These are phyloP conservation scores for Syrista parreyssii DNA, from an alignment of 2,888 invertebrate genomes.

Conservation along the genomic window DNA sequence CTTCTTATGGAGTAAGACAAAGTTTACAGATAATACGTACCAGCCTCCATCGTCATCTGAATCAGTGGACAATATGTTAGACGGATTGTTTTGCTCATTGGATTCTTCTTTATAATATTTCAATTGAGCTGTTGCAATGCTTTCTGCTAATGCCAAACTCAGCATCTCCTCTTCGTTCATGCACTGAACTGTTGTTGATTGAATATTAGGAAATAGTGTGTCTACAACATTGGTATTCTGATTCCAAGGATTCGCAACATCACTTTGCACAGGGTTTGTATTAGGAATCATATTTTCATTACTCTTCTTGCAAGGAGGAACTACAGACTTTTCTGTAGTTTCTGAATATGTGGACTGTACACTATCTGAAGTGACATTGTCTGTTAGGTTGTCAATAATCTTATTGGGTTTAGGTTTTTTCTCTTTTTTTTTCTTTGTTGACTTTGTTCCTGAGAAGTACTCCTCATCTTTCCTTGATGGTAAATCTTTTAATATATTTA, in stretches of 20 bases:
- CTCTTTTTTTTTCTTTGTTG: slow-evolving; percentile 10
- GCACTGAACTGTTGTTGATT: slow-evolving; percentile 18
- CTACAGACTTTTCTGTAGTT: not conserved
- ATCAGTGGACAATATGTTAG: not conserved
- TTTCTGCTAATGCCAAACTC: slow-evolving; percentile 27
- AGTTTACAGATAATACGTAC: slow-evolving; percentile 2
- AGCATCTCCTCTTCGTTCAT: slow-evolving; percentile 30
- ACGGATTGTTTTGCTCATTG: not conserved
- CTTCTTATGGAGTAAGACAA: not conserved
- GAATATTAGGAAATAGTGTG: slow-evolving; percentile 27
- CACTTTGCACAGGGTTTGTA: not conserved
- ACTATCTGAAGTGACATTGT: not conserved
- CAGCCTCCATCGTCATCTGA: not conserved
- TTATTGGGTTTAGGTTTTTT: slow-evolving; percentile 5
- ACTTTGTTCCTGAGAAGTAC: slow-evolving; percentile 16
- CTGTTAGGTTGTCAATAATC: not conserved
- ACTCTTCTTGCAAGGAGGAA: not conserved
- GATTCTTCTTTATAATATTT: slow-evolving; percentile 8
- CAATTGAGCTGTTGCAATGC: slow-evolving; percentile 22
- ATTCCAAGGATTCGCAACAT: slow-evolving; percentile 27
- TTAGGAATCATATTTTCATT: not conserved
- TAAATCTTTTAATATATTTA: not conserved
- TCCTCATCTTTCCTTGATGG: slow-evolving; percentile 10
- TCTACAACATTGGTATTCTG: slow-evolving; percentile 15
- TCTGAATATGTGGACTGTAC: not conserved